A percentile compares a stretch with the other conserved stretches of the same genome.
Conservation (phyloP, 2,888 invertebrate species). For the Tridacna crocea region DNA sequence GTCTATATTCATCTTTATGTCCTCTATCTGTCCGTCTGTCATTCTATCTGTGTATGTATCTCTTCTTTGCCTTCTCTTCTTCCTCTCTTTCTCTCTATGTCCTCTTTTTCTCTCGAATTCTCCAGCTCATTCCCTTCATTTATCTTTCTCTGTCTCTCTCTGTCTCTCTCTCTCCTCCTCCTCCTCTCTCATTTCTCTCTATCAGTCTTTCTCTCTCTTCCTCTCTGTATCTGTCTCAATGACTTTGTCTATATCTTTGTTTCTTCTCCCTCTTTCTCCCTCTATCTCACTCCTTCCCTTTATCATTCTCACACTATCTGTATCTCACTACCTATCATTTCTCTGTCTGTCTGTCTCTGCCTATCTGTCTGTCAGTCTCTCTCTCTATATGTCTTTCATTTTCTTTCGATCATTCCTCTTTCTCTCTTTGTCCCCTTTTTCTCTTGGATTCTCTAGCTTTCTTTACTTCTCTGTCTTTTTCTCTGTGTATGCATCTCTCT, state of each 20-base stretch:
- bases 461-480: background rate
- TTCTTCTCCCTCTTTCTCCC: conserved; percentile 15
- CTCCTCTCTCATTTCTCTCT: background rate
- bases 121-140: background rate
- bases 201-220: background rate
- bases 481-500: background rate
- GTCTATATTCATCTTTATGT: background rate
- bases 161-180: background rate
- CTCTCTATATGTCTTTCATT: background rate
- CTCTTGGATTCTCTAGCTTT: background rate
- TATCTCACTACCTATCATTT: conserved; percentile 19
- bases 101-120: background rate
- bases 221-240: conserved; percentile 4
- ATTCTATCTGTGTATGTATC: background rate
- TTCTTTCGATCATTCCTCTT: background rate
- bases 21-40: background rate
- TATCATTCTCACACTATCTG: conserved; percentile 28
- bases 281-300: conserved; percentile 29
- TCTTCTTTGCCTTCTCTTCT: background rate
- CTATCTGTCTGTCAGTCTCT: conserved; percentile 22
- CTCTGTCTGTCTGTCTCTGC: conserved; percentile 25
- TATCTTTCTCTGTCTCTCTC: background rate
- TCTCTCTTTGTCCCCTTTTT: background rate
- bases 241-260: conserved; percentile 6
- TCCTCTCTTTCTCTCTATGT: background rate